Percentiles rank a stretch among this genome's conserved stretches.
phyloP scores from a whole-genome alignment of 2,888 invertebrate genomes.

The Hoplodrina ambigua region DNA sequence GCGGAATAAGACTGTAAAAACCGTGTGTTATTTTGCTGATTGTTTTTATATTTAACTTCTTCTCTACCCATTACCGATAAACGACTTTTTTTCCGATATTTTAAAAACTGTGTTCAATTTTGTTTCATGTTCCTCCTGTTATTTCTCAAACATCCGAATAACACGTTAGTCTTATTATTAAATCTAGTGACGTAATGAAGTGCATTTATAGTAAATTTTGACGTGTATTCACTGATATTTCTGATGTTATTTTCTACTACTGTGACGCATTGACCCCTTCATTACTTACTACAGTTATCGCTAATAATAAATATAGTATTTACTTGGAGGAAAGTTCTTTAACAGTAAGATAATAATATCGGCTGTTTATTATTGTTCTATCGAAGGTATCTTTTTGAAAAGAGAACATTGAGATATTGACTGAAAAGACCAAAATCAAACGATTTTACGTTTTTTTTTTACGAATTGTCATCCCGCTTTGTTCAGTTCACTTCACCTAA shows the following conservation, averaged over 20 bases:
- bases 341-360: neutral
- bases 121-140: neutral
- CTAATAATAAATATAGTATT: conserved; percentile 36
- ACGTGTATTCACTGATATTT: conserved; percentile 18
- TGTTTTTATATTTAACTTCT: too few species aligned
- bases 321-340: conserved; percentile 31
- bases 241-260: conserved; percentile 30
- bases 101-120: too few species aligned
- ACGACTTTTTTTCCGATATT: neutral
- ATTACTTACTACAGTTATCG: conserved; percentile 33
- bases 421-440: too few species aligned
- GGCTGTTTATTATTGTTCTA: neutral
- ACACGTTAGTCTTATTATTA: neutral
- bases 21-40: too few species aligned
- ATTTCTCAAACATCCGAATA: neutral
- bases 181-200: neutral
- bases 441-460: too few species aligned
- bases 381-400: too few species aligned
- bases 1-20: too few species aligned
- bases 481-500: too few species aligned
- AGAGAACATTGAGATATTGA: too few species aligned
- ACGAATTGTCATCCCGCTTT: too few species aligned
- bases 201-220: conserved; percentile 32
- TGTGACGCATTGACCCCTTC: conserved; percentile 40
- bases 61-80: neutral